Evolutionary conservation across 1,140 invertebrate genomes (phyloP).

Genomic region (Papilio polytes): DNA sequence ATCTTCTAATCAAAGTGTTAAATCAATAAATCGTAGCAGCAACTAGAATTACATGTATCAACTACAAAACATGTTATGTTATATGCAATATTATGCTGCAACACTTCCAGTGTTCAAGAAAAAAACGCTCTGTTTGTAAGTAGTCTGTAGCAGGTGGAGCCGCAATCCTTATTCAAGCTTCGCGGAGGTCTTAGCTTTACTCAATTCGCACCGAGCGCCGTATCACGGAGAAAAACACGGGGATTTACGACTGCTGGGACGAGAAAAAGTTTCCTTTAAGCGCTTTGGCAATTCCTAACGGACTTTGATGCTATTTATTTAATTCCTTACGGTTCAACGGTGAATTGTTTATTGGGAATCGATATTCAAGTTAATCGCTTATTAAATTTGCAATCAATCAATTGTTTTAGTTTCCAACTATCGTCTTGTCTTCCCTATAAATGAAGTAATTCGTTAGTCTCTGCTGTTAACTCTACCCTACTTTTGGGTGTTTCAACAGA

Average conservation of each 20-base stretch:
- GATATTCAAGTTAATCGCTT: neutral
- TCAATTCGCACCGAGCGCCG: constrained; percentile 55
- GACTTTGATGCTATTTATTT: constrained; percentile 21
- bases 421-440: neutral
- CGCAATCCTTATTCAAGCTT: constrained; percentile 44
- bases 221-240: constrained; percentile 55
- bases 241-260: constrained; percentile 60
- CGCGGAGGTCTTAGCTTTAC: constrained; percentile 53
- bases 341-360: constrained; percentile 12
- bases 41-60: neutral
- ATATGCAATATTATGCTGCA: neutral
- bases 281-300: constrained; percentile 27
- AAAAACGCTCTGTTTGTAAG: constrained; percentile 23
- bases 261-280: constrained; percentile 35
- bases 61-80: neutral
- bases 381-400: neutral
- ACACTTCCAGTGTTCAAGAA: neutral
- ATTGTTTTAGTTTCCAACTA: neutral
- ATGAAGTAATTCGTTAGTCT: too few species aligned
- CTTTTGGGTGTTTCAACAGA: too few species aligned
- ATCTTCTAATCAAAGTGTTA: neutral
- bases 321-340: constrained; percentile 15
- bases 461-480: too few species aligned
- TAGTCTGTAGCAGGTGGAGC: constrained; percentile 46
- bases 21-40: neutral